Conservation (phyloP, 2,797 vertebrate species). For the Aulostomus chinensis region DNA sequence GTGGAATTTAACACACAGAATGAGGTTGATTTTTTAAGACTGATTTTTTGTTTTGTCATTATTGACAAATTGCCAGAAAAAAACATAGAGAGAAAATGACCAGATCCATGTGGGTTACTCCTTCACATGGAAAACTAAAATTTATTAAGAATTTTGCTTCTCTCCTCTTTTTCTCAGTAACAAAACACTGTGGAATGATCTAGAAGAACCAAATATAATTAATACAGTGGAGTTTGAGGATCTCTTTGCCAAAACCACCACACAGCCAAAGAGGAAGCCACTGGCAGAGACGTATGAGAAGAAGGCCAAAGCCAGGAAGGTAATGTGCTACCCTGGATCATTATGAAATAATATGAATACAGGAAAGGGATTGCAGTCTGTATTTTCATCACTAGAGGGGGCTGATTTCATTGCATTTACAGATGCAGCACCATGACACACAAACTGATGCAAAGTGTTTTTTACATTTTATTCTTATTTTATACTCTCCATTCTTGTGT, state of each 20-base stretch:
- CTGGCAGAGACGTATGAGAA: conserved; percentile 90
- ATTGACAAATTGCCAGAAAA: no score
- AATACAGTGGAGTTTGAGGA: conserved; percentile 91
- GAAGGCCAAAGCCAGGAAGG: conserved; percentile 90
- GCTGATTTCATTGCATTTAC: conserved; percentile 1
- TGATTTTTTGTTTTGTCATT: no score
- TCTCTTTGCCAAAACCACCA: conserved; percentile 89
- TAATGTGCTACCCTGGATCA: conserved; percentile 37
- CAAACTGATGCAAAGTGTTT: no score
- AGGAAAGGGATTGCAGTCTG: conserved; percentile 5
- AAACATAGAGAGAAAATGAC: no score
- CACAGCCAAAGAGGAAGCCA: conserved; percentile 88
- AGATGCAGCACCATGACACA: not conserved
- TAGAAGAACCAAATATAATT: conserved; percentile 87
- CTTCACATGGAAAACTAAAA: no score
- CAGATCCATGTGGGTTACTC: no score
- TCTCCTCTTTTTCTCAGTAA: conserved; percentile 56
- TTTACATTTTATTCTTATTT: no score
- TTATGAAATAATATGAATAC: not conserved
- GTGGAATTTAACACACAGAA: no score
- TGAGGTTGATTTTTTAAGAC: no score
- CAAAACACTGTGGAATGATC: conserved; percentile 86
- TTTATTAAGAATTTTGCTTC: no score
- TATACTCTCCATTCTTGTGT: no score
- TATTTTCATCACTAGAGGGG: conserved; percentile 53